Evolutionary conservation across 2,888 invertebrate species (phyloP), one percentile per base, ranked within the genome.

Genomic region (Endomychus coccineus): DNA sequence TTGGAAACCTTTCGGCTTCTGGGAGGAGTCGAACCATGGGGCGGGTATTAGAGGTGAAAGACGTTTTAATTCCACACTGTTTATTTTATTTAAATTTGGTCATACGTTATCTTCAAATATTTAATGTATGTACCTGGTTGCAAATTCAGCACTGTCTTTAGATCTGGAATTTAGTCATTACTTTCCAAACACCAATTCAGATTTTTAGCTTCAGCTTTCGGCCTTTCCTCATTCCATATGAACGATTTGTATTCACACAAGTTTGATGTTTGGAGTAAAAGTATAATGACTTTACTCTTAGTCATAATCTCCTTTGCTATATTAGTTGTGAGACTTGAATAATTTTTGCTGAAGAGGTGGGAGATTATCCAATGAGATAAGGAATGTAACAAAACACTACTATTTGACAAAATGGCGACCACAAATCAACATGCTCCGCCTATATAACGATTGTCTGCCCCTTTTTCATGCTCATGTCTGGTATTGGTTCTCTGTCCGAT

Each of bases 331-430:
- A 7, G 4, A 14, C 12, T 16, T 2, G 23, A 23, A 24, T 17
- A 24, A 34, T 24, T 34, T 34, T 17, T 17, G 17, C 14, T 4
- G 21, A 36, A 47, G 55, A 62, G 60, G 64, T 61, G 64, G 63
- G 65, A 67, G 67, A 66, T 67, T 55, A 54, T 60, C 67, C 67
- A 67, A 67, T 67, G 58, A 63, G 67, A 67, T 67, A 67, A 66
- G 58, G 54, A 55, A 54, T 56, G 61, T 65, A 63, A 66, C 66
- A 67, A 67, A 67, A 67, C 67, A 67, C 62, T 63, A 65, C 65
- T 66, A 67, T 67, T 66, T 67, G 67, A 67, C 67, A 67, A 67
- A 67, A 67, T 67, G 67, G 67, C 67, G 67, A 66, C 67, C 65
- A 66, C 67, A 67, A 67, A 67, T 67, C 67, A 67, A 61, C 55